Evolutionary conservation across 1,140 invertebrate genomes (phyloP).

Genomic region (Arctopsyche grandis): DNA sequence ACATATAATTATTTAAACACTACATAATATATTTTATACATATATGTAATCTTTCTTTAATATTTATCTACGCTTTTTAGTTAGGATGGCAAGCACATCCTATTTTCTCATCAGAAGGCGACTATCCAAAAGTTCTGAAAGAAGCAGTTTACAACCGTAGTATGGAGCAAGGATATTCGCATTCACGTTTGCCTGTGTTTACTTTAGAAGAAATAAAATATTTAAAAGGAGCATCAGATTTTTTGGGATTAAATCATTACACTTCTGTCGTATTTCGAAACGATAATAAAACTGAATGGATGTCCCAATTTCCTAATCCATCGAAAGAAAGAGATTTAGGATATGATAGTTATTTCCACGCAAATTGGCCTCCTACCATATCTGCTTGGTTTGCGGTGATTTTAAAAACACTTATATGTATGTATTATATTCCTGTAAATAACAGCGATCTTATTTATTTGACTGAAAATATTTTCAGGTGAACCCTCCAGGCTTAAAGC

Average conservation of each 20-base stretch:
- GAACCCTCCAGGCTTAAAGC: slow-evolving; percentile 66
- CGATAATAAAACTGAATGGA: slow-evolving; percentile 46
- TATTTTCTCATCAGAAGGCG: slow-evolving; percentile 70
- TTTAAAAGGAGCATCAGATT: slow-evolving; percentile 59
- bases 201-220: slow-evolving; percentile 59
- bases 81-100: slow-evolving; percentile 74
- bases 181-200: slow-evolving; percentile 67
- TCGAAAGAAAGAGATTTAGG: slow-evolving; percentile 55
- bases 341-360: slow-evolving; percentile 32
- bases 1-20: too few relatives aligned
- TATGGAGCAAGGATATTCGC: slow-evolving; percentile 66
- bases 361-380: slow-evolving; percentile 60
- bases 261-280: slow-evolving; percentile 55
- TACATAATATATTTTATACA: too few relatives aligned
- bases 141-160: slow-evolving; percentile 69
- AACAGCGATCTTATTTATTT: neutral
- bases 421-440: neutral
- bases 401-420: slow-evolving; percentile 55
- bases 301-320: slow-evolving; percentile 41
- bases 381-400: slow-evolving; percentile 58
- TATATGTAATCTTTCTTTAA: too few relatives aligned
- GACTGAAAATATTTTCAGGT: neutral
- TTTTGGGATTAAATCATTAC: slow-evolving; percentile 66
- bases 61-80: slow-evolving; percentile 55
- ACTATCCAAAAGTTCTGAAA: slow-evolving; percentile 73